Conservation (phyloP, 2,888 invertebrate species). For the Harmothoe impar region DNA sequence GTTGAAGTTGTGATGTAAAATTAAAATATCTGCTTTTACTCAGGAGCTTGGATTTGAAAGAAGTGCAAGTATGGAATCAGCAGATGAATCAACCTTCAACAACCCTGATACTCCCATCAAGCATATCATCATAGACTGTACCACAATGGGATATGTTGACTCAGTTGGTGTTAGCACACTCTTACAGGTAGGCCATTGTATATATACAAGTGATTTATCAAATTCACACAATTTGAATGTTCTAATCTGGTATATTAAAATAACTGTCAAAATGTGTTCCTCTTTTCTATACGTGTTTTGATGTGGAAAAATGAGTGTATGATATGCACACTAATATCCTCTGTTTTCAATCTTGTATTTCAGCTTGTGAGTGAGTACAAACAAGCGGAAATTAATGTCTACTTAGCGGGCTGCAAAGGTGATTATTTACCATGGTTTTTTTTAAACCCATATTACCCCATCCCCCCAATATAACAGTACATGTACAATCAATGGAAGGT, state of each 20-base stretch:
- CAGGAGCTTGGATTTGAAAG: background rate
- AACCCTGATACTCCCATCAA: background rate
- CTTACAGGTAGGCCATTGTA: slow-evolving; percentile 67
- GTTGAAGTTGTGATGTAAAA: too few relatives aligned
- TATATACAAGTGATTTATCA: too few relatives aligned
- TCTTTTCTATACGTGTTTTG: too few relatives aligned
- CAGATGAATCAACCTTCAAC: background rate
- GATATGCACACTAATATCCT: too few relatives aligned
- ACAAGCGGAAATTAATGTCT: slow-evolving; percentile 77
- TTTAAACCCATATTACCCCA: too few relatives aligned
- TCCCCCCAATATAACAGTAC: too few relatives aligned
- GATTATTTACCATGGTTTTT: slow-evolving; percentile 7
- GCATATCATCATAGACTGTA: slow-evolving; percentile 66
- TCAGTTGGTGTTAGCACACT: slow-evolving; percentile 64
- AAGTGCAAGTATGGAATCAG: background rate
- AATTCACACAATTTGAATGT: too few relatives aligned
- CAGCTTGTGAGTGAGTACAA: slow-evolving; percentile 79
- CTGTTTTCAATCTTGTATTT: background rate
- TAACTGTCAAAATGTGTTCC: too few relatives aligned
- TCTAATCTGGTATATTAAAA: too few relatives aligned
- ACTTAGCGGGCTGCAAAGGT: slow-evolving; percentile 81
- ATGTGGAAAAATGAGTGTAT: too few relatives aligned
- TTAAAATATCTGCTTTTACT: too few relatives aligned
- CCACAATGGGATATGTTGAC: slow-evolving; percentile 67
- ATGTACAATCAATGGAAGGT: too few relatives aligned